Evolutionary conservation across 2,888 invertebrate genomes (phyloP).

Genomic region (Baronia brevicornis): DNA sequence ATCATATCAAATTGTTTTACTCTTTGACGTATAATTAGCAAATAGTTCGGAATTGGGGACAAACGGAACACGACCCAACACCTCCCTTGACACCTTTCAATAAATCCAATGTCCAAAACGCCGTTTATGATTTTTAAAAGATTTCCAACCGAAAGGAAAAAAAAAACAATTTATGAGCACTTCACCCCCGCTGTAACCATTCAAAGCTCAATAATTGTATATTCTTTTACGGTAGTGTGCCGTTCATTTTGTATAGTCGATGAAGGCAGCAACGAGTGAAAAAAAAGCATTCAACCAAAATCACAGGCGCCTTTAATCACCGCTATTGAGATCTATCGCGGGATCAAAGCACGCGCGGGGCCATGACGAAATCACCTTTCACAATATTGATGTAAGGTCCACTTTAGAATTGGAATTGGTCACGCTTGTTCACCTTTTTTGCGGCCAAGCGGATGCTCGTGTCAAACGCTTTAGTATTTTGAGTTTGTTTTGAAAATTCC

Average conservation of each 20-base stretch:
- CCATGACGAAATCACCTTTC: constrained; percentile 56
- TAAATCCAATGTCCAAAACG: constrained; percentile 48
- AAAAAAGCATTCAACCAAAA: constrained; percentile 72
- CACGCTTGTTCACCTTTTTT: constrained; percentile 55
- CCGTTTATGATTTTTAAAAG: constrained; percentile 67
- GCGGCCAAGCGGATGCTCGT: constrained; percentile 71
- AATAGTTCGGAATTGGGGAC: constrained; percentile 42
- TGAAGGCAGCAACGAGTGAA: constrained; percentile 50
- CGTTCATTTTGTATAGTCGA: constrained; percentile 66
- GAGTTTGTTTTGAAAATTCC: constrained; percentile 77
- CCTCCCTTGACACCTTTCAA: constrained; percentile 52
- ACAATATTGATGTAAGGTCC: constrained; percentile 58
- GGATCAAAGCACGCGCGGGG: constrained; percentile 61
- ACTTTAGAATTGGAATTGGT: constrained; percentile 49
- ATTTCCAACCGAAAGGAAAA: constrained; percentile 45
- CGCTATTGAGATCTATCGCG: constrained; percentile 74
- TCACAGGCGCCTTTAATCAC: constrained; percentile 76
- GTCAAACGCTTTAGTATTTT: constrained; percentile 76
- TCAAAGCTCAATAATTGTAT: constrained; percentile 75
- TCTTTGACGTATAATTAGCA: constrained; percentile 57
- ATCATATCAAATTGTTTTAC: constrained; percentile 26
- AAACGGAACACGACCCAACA: constrained; percentile 38
- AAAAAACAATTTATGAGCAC: constrained; percentile 74
- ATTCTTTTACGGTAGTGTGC: constrained; percentile 76
- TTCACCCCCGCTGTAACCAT: constrained; percentile 74